A percentile compares a stretch with the other conserved stretches of the same genome.
Conservation (phyloP, 2,797 vertebrate genomes). For the Harpagifer antarcticus region DNA sequence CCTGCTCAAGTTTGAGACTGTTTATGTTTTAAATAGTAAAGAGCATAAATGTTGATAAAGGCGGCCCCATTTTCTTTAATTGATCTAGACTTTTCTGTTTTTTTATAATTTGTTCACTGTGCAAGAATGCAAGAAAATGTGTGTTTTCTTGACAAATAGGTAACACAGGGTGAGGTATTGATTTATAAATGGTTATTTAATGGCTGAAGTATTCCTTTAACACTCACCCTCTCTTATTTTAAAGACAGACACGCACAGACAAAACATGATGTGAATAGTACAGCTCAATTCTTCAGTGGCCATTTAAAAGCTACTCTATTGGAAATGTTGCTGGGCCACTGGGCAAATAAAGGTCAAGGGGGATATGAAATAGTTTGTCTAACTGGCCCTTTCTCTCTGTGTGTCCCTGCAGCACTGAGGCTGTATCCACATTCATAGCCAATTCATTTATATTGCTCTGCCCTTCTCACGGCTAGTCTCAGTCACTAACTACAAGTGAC, state of each 20-base stretch:
- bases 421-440: conserved; percentile 78
- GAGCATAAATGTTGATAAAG: too few species aligned
- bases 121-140: too few species aligned
- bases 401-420: conserved; percentile 65
- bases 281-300: conserved; percentile 73
- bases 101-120: too few species aligned
- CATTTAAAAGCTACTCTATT: conserved; percentile 79
- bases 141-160: too few species aligned
- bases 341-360: conserved; percentile 85
- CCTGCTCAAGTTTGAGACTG: too few species aligned
- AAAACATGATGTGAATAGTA: conserved; percentile 48
- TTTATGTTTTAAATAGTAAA: too few species aligned
- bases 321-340: conserved; percentile 80
- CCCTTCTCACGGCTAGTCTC: conserved; percentile 77
- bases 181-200: too few species aligned
- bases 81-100: too few species aligned
- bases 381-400: conserved; percentile 67
- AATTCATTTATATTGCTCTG: conserved; percentile 83
- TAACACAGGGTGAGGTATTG: too few species aligned
- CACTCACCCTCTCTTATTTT: conserved; percentile 18
- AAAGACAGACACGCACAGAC: conserved; percentile 34
- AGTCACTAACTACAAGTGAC: conserved; percentile 83
- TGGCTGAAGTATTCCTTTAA: conserved; percentile 4
- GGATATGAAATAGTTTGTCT: conserved; percentile 85
- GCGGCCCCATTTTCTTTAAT: too few species aligned